Conservation (phyloP, 2,113 vertebrate species). For the Pelecanoides urinatrix region DNA sequence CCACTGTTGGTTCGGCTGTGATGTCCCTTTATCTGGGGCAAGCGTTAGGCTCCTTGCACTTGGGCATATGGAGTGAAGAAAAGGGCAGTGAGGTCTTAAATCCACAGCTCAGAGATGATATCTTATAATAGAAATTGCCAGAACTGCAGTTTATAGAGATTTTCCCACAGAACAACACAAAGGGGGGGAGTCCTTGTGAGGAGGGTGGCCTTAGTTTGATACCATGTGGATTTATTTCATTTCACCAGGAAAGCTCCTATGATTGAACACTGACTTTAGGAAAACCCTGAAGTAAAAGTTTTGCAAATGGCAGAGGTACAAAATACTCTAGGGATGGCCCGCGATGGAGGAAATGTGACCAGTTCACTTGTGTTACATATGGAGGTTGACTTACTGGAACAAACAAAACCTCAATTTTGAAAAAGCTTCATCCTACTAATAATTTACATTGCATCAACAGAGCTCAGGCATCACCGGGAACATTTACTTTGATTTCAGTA, state of each 20-base stretch:
- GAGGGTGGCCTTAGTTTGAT: neutral
- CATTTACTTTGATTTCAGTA: neutral
- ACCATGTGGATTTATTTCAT: neutral
- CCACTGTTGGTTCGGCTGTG: neutral
- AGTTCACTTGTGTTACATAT: neutral
- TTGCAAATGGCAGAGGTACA: neutral
- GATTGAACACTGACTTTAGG: neutral
- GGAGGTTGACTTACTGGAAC: neutral
- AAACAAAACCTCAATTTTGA: neutral
- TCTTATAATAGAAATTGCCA: neutral
- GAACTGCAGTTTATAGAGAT: neutral
- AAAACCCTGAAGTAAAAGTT: neutral
- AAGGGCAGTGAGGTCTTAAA: neutral
- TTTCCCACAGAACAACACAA: neutral
- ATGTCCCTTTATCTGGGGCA: neutral
- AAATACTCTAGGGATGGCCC: neutral
- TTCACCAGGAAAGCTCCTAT: neutral
- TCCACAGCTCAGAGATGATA: neutral
- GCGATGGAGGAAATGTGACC: neutral
- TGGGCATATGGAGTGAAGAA: neutral
- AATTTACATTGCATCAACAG: neutral
- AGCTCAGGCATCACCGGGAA: neutral
- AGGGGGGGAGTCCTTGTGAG: neutral
- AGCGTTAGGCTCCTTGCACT: rapidly evolving
- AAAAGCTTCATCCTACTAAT: neutral